Evolutionary conservation across 2,888 invertebrate species (phyloP), one percentile per base, ranked within the genome.

Genomic region (Lasius fuliginosus): DNA sequence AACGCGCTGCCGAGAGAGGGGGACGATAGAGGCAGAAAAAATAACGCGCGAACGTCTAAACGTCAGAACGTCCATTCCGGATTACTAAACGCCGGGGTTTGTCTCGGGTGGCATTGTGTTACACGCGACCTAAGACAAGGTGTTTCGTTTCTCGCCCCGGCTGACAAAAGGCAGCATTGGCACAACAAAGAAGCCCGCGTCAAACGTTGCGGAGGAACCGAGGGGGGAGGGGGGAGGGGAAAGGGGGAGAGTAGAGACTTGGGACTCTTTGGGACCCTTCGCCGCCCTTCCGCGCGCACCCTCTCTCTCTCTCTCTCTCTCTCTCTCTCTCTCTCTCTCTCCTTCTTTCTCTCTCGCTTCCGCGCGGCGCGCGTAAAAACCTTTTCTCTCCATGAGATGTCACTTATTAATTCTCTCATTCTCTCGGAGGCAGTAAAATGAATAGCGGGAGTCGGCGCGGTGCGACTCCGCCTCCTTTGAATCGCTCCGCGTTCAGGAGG

Each of bases 331-430:
- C 30, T 33, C 30, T 33, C 30, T 33, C 30, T 33, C 30, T 33
- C 30, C 3, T 3, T 33, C 30, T 33, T 3, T 33, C 30, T 33
- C 30, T 67, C 82, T 64, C 74, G 84, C 76, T 82, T 58, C 60
- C 68, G 73, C 77, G 87, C 83, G 81, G 85, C 86, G 85, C 89
- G 92, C 92, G 93, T 92, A 93, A 92, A 53, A 92, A 91, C 91
- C 93, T 93, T 93, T 92, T 90, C 90, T 90, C 75, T 90, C 75
- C 46, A 67, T 42, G 91, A 93, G 93, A 93, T 94, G 94, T 94
- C 94, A 94, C 94, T 94, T 94, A 94, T 94, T 94, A 94, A 94
- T 94, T 94, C 93, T 94, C 90, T 90, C 89, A 89, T 53, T 53
- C 53, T 53, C n/a, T 53, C 53, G 84, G 40, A 91, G 89, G 90